Conservation (phyloP, 2,888 invertebrate genomes). For the Polyommatus iphigenia region DNA sequence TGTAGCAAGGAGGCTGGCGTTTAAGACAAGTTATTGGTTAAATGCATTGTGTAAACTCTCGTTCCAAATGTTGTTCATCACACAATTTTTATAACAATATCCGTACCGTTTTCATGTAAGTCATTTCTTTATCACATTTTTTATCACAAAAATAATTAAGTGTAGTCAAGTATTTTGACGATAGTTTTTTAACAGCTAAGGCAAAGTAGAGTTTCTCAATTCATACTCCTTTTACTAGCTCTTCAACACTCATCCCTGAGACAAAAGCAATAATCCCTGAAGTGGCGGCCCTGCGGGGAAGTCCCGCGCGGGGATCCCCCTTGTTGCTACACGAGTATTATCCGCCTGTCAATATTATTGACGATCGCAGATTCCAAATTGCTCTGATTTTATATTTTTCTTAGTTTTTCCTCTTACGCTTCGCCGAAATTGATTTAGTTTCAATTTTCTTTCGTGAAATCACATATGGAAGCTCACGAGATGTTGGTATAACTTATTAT, state of each 20-base stretch:
- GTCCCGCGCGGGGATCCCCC: conserved; percentile 46
- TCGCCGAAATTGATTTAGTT: conserved; percentile 45
- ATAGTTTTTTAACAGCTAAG: neutral
- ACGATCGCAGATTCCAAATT: conserved; percentile 60
- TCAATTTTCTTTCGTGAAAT: conserved; percentile 42
- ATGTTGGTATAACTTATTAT: neutral
- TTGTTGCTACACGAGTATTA: conserved; percentile 66
- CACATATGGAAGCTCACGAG: neutral
- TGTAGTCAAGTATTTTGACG: neutral
- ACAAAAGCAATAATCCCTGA: conserved; percentile 30
- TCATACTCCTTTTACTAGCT: neutral
- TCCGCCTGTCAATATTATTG: conserved; percentile 72
- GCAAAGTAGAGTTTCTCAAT: neutral
- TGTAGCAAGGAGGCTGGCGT: neutral
- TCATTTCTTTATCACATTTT: no score
- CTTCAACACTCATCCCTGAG: neutral
- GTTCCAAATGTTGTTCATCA: neutral
- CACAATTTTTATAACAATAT: neutral
- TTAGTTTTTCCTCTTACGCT: conserved; percentile 42
- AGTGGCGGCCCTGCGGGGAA: conserved; percentile 47
- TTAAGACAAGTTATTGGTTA: neutral
- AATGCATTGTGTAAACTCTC: neutral
- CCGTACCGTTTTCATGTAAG: neutral
- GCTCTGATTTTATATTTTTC: conserved; percentile 51
- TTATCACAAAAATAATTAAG: no score